Evolutionary conservation across 2,113 vertebrate species (phyloP), one percentile per base, ranked within the genome.

Genomic region (Neolamprologus cancellatus): DNA sequence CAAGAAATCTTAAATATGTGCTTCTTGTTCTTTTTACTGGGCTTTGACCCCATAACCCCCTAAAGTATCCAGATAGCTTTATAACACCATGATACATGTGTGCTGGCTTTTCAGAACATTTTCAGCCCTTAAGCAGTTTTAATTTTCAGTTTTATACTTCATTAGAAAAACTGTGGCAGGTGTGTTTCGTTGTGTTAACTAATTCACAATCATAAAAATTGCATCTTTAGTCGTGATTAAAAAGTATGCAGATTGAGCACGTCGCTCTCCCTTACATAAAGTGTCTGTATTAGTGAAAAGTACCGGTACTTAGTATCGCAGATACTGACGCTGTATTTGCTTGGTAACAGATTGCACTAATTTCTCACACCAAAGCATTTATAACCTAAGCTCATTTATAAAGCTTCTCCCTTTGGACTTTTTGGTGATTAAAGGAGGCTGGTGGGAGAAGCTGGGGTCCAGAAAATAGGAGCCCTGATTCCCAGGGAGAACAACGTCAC

Each of bases 401-500:
- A 71, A 69, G 36, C 20, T 41, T 10, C n/a, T 44, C 20, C 3
- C 20, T 69, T 69, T 44, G 36, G 64, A 23, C 13, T 44, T 23
- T 69, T 69, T 39, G 36, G 64, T 69, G 20, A 25, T 4, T 69
- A 41, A 41, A 41, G n/a, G 8, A 36, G 17, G 36, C 18, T 6
- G n/a, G 4, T 41, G 36, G n/a, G n/a, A 23, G 12, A 39, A 41
- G 34, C n/a, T 41, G 36, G n/a, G n/a, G 64, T 23, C 32, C 59
- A 64, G 59, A 64, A 64, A 64, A 64, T 17, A 39, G 18, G 61
- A 66, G 18, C 4, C 4, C 59, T 7, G 11, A 64, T 36, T 66
- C 18, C 94, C 97, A 2, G 97, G 97, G 39, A 94, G 96, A 32
- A 64, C 59, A 34, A n/a, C 1, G 0, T 66, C 61, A 14, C n/a